phyloP scores from a whole-genome alignment of 2,797 vertebrate species.

The Sternarchorhynchus goeldii region DNA sequence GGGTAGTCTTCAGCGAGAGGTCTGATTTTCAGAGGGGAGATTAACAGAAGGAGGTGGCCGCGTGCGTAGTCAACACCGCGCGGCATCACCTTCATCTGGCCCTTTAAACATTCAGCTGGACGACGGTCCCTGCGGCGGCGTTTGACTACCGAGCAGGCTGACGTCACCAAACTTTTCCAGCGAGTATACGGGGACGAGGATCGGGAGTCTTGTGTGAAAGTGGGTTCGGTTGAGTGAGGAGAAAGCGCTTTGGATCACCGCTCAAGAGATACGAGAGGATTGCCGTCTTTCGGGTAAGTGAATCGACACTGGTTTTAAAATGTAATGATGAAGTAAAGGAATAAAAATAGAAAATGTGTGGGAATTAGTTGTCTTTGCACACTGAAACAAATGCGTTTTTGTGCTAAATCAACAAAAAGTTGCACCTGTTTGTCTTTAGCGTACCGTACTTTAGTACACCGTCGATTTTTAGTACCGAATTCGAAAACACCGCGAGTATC shows the following conservation, averaged over 20 bases:
- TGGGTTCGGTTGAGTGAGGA: constrained; percentile 18
- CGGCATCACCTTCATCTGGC: not conserved
- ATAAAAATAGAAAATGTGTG: no score
- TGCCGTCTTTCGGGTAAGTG: constrained; percentile 14
- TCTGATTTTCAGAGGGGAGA: not conserved
- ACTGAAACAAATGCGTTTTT: no score
- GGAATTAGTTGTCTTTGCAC: no score
- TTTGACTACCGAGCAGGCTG: constrained; percentile 44
- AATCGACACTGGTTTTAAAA: no score
- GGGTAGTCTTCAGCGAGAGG: no score
- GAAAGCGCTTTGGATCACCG: not conserved
- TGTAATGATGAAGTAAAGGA: no score
- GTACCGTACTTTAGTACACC: no score
- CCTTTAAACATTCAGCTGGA: constrained; percentile 56
- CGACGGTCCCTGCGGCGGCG: constrained; percentile 45
- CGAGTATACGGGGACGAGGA: constrained; percentile 60
- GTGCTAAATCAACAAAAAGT: no score
- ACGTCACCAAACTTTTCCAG: constrained; percentile 64
- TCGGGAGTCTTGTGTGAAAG: constrained; percentile 21
- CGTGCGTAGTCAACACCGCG: not conserved
- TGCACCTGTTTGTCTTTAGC: no score
- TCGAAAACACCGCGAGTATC: no score
- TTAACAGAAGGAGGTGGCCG: not conserved
- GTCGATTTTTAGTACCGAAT: no score
- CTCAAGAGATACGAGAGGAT: not conserved